Percentiles rank a stretch among this genome's conserved stretches.
Evolutionary conservation across 2,113 vertebrate genomes (phyloP).

Genomic region (Corythoichthys intestinalis): DNA sequence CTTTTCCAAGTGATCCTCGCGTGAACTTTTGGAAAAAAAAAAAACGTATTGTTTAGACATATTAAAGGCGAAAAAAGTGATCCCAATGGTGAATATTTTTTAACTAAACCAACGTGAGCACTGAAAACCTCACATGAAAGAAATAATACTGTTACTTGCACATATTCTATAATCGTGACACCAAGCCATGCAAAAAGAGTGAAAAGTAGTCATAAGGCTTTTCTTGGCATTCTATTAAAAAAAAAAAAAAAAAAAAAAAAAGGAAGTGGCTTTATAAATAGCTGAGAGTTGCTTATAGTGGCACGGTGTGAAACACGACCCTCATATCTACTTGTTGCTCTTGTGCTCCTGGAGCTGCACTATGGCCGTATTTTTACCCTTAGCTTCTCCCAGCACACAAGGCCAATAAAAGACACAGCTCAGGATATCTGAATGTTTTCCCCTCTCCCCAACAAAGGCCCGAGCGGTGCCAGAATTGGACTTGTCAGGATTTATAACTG

Average conservation of each 20-base stretch:
- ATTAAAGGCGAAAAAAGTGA: too few relatives aligned
- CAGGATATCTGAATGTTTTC: neutral
- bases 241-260: neutral
- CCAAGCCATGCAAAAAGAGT: neutral
- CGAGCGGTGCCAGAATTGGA: neutral
- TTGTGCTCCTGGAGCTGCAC: neutral
- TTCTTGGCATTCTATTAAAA: neutral
- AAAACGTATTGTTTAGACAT: too few relatives aligned
- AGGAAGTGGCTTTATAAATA: neutral
- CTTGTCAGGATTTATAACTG: neutral
- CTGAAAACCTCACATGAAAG: neutral
- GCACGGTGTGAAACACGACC: slow-evolving; percentile 3
- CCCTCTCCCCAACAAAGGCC: neutral
- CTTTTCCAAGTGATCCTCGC: too few relatives aligned
- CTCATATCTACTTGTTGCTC: slow-evolving; percentile 1
- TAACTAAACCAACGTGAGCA: too few relatives aligned
- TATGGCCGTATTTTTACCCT: neutral
- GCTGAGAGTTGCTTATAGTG: neutral
- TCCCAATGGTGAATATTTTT: neutral
- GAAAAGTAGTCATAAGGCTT: neutral
- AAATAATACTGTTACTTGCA: neutral
- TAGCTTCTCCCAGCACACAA: neutral
- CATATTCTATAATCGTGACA: neutral
- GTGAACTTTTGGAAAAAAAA: too few relatives aligned
- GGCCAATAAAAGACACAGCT: neutral